Base-by-base conservation (phyloP, 2,113 vertebrate genomes). In the Mus spicilegus region DNA sequence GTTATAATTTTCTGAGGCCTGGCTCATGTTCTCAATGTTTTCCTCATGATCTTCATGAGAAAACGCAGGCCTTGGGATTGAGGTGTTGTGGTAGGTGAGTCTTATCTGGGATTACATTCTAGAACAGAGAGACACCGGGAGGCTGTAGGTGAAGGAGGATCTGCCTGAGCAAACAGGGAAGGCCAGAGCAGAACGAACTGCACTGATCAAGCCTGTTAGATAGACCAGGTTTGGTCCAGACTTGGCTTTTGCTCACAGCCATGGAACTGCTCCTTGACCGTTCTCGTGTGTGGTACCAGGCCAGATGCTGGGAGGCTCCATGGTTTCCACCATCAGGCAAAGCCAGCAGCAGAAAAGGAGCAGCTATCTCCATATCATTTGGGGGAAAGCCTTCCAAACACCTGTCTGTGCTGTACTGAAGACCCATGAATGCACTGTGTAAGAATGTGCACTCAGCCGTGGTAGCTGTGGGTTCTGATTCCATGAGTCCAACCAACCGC, bases 171-270 rank as follows among this genome's bases (percentile, higher is more conserved):
- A 5, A 12, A 49, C 73, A 56, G 28, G 49, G 51, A 20, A 90
- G 17, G 54, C 11, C 11, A 22, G 46, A 56, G 80, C 75, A 46
- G 46, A 39, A 67, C 0, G 7, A 65, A 61, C 20, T 36, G 24
- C 7, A 0, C 0, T 1, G 19, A 72, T 42, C 51, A 28, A 46
- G 67, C 73, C n/a, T 22, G 58, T 72, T 49, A 4, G 2, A 46
- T 0, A 0, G 17, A 51, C 5, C 19, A 16, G 67, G 56, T 51
- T 58, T 1, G 49, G 3, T 54, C 30, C 16, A 63, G 65, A 81
- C 87, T 80, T 85, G 96, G 67, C 49, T 39, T 70, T 87, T 91
- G 42, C 87, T 89, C 49, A 2, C 17, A 69, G 81, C 39, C 67
- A 56, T 36, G 28, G 30, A 22, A 26, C 81, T 28, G 56, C n/a